phyloP scores from a whole-genome alignment of 2,888 invertebrate genomes.

The Caenorhabditis sinica region DNA sequence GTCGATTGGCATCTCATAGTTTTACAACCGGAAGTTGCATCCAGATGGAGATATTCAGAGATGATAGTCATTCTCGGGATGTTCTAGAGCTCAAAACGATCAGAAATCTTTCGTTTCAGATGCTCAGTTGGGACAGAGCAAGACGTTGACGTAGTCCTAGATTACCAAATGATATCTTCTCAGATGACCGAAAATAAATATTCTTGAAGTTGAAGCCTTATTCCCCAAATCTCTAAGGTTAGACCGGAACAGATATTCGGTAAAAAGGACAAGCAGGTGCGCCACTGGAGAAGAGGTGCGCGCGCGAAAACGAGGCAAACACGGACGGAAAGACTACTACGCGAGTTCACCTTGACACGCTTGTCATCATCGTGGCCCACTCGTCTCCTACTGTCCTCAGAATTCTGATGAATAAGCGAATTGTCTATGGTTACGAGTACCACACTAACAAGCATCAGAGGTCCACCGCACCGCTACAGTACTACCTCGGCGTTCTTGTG shows the following conservation, averaged over 20 bases:
- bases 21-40: conserved; percentile 34
- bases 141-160: too few species aligned
- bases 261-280: conserved; percentile 38
- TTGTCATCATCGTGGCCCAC: conserved; percentile 52
- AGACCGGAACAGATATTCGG: conserved; percentile 17
- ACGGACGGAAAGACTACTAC: conserved; percentile 45
- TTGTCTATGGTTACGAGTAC: conserved; percentile 27
- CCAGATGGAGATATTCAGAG: conserved; percentile 22
- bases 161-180: too few species aligned
- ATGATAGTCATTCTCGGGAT: not conserved
- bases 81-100: not conserved
- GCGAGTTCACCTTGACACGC: conserved; percentile 62
- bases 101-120: too few species aligned
- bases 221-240: not conserved
- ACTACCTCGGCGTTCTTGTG: conserved; percentile 3
- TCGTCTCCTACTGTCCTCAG: conserved; percentile 27
- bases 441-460: conserved; percentile 30
- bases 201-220: too few species aligned
- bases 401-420: conserved; percentile 41
- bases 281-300: conserved; percentile 36
- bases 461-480: conserved; percentile 1
- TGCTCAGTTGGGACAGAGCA: too few species aligned
- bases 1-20: conserved; percentile 41
- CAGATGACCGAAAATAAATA: too few species aligned
- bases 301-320: conserved; percentile 60